Percentiles rank a stretch among this genome's conserved stretches.
phyloP scores from a whole-genome alignment of 2,888 invertebrate species.

The Pocota personata region DNA sequence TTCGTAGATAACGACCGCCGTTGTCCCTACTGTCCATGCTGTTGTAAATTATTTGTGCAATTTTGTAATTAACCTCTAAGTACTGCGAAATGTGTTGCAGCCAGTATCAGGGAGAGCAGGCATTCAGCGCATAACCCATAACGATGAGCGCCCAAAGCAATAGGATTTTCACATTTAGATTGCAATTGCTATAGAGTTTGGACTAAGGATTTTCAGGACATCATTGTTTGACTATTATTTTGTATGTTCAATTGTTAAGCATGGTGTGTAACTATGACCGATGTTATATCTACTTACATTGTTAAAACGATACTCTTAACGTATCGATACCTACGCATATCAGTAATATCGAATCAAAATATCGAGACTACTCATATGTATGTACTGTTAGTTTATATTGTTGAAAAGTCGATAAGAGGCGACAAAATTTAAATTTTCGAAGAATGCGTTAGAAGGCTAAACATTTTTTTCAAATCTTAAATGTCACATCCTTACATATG shows the following conservation, averaged over 20 bases:
- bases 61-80: slow-evolving; percentile 67
- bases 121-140: not conserved
- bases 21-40: not conserved
- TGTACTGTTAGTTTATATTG: no score
- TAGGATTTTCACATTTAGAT: slow-evolving; percentile 12
- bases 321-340: no score
- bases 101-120: not conserved
- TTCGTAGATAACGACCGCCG: slow-evolving; percentile 3
- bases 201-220: not conserved
- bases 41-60: slow-evolving; percentile 65
- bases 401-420: no score
- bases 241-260: not conserved
- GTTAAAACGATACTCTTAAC: no score
- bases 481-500: no score
- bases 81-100: slow-evolving; percentile 52
- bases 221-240: not conserved
- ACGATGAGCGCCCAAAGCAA: not conserved
- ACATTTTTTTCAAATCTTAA: no score
- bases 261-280: not conserved
- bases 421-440: no score
- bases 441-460: no score
- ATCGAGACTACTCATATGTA: no score
- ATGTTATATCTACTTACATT: not conserved
- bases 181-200: not conserved
- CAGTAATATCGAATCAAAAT: no score